A percentile compares a stretch with the other conserved stretches of the same genome.
Conservation (phyloP, 2,797 vertebrate species). For the Sebastolobus alascanus region DNA sequence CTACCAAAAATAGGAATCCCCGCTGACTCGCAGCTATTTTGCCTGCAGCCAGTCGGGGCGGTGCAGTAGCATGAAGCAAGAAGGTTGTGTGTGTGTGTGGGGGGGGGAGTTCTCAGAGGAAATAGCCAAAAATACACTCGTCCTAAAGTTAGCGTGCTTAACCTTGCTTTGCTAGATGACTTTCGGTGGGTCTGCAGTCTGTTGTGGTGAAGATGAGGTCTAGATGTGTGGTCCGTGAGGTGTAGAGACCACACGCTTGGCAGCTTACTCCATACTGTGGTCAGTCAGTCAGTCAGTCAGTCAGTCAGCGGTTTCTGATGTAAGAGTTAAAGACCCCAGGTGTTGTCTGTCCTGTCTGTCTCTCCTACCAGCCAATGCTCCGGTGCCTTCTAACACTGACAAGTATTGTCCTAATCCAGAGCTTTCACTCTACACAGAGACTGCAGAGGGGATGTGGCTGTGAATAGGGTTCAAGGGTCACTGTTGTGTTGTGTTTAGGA, state of each 20-base stretch:
- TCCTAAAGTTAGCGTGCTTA: conserved; percentile 67
- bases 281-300: conserved; percentile 68
- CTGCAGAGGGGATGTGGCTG: conserved; percentile 69
- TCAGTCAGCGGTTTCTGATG: conserved; percentile 75
- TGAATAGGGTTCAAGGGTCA: conserved; percentile 62
- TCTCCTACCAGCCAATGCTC: conserved; percentile 84
- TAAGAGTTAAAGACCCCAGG: conserved; percentile 78
- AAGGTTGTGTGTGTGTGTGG: conserved; percentile 45
- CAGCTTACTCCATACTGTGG: conserved; percentile 77
- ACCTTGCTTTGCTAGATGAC: conserved; percentile 69
- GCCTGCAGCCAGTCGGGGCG: conserved; percentile 74
- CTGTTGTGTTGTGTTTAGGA: conserved; percentile 58
- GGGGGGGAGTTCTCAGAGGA: conserved; percentile 73
- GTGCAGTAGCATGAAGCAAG: conserved; percentile 67
- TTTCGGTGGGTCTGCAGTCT: conserved; percentile 74
- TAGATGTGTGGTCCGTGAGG: conserved; percentile 70
- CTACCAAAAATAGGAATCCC: conserved; percentile 78
- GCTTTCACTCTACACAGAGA: conserved; percentile 77
- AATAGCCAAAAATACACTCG: conserved; percentile 81
- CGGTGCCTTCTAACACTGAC: conserved; percentile 87
- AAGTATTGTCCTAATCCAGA: conserved; percentile 85
- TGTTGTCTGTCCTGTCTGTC: conserved; percentile 80
- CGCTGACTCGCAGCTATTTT: conserved; percentile 76
- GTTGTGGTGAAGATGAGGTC: conserved; percentile 71
- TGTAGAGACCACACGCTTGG: conserved; percentile 72